Evolutionary conservation across 2,888 invertebrate genomes (phyloP), one percentile per base, ranked within the genome.

Genomic region (Stenodera caucasica): DNA sequence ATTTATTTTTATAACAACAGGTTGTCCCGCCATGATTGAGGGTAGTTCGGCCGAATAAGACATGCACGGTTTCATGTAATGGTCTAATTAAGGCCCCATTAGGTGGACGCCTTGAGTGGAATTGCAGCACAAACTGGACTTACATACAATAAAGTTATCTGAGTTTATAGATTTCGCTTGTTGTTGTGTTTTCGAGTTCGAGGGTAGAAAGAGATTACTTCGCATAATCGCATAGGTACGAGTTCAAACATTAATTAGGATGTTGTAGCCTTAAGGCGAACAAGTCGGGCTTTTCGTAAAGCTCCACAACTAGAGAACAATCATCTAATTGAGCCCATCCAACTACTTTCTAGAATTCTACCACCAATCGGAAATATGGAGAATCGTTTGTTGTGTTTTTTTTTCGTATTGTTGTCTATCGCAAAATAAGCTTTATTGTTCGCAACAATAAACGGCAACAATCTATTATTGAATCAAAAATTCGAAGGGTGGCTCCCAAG

Each of bases 71-170:
- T 66, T 67, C 66, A 66, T 67, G 69, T 71, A 69, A 70, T 70
- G 68, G 67, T 68, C 68, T 72, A 72, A 72, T 72, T 72, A 71
- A 68, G 67, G 69, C 69, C 67, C 70, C 71, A 70, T 71, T 72
- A 71, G 65, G 61, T 64, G n/a, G 21, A 23, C n/a, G 45, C 45
- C 45, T 23, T 1, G n/a, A 18, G 45, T 12, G 9, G 2, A 23
- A 23, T 45, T 40, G 15, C 23, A 12, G 12, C 4, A 21, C 21
- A 21, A 45, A 45, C 23, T 23, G 45, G 45, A 45, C 45, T 40
- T 40, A 12, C 30, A 30, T 23, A 21, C 12, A 12, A 23, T 15
- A 2, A 30, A 8, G 30, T 9, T 30, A 1, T 12, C 23, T 12
- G 9, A 45, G 21, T 45, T 23, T 23, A 23, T 45, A 45, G 45